Evolutionary conservation across 2,797 vertebrate species (phyloP).

Genomic region (Paedocypris micromegethes): DNA sequence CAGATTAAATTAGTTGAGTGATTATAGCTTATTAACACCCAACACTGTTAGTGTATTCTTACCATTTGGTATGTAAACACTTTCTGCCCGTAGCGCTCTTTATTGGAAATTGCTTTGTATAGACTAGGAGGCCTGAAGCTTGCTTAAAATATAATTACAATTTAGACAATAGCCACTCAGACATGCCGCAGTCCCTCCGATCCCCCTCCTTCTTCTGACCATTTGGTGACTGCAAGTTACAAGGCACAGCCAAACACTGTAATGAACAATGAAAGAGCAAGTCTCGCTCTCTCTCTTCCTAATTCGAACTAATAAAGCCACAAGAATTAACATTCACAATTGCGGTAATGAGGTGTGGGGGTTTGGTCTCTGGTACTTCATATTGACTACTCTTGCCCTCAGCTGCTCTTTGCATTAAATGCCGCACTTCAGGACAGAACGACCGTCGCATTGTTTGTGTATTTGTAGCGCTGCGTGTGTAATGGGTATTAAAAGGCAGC

Average conservation of each 20-base stretch:
- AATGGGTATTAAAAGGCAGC: conserved; percentile 81
- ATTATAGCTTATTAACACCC: conserved; percentile 78
- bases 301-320: conserved; percentile 79
- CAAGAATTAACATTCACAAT: conserved; percentile 80
- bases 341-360: conserved; percentile 72
- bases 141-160: conserved; percentile 76
- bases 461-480: conserved; percentile 72
- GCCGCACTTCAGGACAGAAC: conserved; percentile 75
- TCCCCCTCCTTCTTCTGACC: conserved; percentile 35
- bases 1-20: conserved; percentile 81
- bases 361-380: conserved; percentile 66
- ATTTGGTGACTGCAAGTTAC: conserved; percentile 49
- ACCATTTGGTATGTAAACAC: conserved; percentile 80
- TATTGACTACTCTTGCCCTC: conserved; percentile 75
- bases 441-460: conserved; percentile 76
- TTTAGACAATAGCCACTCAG: conserved; percentile 71
- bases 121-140: conserved; percentile 62
- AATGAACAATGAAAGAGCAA: conserved; percentile 73
- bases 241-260: conserved; percentile 66
- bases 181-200: conserved; percentile 30
- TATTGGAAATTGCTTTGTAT: conserved; percentile 72
- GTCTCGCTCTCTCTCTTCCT: conserved; percentile 56
- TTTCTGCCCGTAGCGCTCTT: conserved; percentile 67
- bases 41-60: conserved; percentile 77
- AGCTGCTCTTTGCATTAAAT: conserved; percentile 78